phyloP scores from a whole-genome alignment of 2,888 invertebrate genomes.

The Myathropa florea region DNA sequence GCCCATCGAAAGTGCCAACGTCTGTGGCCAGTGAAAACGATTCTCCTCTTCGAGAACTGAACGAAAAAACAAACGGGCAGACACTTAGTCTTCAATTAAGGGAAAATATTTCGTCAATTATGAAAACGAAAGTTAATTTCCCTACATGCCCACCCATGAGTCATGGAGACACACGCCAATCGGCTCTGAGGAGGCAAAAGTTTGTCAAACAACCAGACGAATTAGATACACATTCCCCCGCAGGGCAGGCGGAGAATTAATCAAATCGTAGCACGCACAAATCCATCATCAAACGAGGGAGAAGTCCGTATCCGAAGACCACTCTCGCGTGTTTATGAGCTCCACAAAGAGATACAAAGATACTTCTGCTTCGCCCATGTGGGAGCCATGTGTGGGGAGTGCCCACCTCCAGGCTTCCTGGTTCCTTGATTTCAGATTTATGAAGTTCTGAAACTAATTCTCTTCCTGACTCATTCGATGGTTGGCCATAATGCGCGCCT shows the following conservation, averaged over 20 bases:
- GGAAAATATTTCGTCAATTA: not conserved
- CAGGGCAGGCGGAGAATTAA: not conserved
- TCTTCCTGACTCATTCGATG: too few species aligned
- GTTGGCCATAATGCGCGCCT: conserved; percentile 27
- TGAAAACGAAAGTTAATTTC: conserved; percentile 4
- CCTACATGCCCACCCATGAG: not conserved
- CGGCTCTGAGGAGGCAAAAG: too few species aligned
- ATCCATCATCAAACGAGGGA: not conserved
- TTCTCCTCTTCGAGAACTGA: not conserved
- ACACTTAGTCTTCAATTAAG: not conserved
- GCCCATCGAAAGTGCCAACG: not conserved
- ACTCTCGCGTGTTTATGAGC: not conserved
- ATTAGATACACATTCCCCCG: not conserved
- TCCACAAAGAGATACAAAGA: not conserved
- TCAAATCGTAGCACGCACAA: not conserved
- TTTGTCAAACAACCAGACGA: conserved; percentile 4
- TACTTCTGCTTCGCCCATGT: too few species aligned
- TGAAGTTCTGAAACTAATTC: too few species aligned
- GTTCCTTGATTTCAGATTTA: too few species aligned
- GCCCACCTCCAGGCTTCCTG: too few species aligned
- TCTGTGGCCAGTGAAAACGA: not conserved
- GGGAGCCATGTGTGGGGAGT: too few species aligned
- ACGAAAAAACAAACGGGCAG: not conserved
- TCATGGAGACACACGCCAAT: not conserved
- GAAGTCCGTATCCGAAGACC: too few species aligned